Conservation (phyloP, 1,140 invertebrate genomes). For the Apis mellifera region Amel_HAv3.1 CM009938.2:12502501-12503000, state of each 20-base stretch:
- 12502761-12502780: no score
- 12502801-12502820: no score
- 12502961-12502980: background rate
- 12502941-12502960: background rate
- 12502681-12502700: background rate
- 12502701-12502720: no score
- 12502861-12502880: no score
- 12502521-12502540: constrained; percentile 4
- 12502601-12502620: background rate
- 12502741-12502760: no score
- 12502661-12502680: background rate
- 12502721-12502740: no score
- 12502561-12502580: constrained; percentile 3
- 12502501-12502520: background rate
- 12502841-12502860: no score
- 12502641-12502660: background rate
- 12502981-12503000: background rate
- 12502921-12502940: no score
- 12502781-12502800: no score
- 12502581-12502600: background rate
- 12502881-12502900: no score
- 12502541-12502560: background rate
- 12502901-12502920: no score
- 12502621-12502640: background rate
- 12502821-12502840: no score